A percentile compares a stretch with the other conserved stretches of the same genome.
These are phyloP conservation scores for Dione juno DNA, from an alignment of 2,888 invertebrate genomes.

Conservation along the genomic window DNA sequence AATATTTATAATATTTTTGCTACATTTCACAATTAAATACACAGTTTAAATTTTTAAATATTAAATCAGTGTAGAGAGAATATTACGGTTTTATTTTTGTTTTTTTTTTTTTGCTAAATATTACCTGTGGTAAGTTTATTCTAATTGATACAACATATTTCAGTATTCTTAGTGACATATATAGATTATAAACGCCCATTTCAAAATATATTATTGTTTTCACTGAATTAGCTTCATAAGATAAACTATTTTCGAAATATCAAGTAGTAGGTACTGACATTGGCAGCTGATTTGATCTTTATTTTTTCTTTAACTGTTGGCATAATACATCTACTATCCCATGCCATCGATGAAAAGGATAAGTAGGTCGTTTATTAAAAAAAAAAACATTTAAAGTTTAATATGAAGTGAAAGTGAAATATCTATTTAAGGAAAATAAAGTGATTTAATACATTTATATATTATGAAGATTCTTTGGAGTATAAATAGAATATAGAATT, in stretches of 20 bases:
- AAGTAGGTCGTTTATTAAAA: constrained; percentile 64
- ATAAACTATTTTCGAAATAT: not conserved
- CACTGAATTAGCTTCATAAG: not conserved
- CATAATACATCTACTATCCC: constrained; percentile 68
- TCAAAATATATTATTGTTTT: not conserved
- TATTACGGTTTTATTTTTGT: not conserved
- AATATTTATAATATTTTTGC: constrained; percentile 55
- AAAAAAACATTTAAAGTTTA: constrained; percentile 36
- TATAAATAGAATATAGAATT: constrained; percentile 23
- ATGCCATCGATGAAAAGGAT: constrained; percentile 61
- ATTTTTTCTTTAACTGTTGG: constrained; percentile 51
- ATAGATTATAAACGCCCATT: not conserved
- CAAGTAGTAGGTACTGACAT: not conserved
- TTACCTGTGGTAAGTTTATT: not conserved
- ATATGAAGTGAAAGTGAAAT: constrained; percentile 3
- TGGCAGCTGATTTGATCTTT: not conserved
- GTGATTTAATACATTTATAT: constrained; percentile 23
- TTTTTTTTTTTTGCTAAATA: not conserved
- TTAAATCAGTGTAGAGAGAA: not conserved
- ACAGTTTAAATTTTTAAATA: not conserved
- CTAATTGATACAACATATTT: not conserved
- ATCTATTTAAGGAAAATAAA: not conserved
- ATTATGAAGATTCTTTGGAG: constrained; percentile 43
- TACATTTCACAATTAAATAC: not conserved
- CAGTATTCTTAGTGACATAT: not conserved